These are phyloP conservation scores for Portunus trituberculatus DNA, from an alignment of 1,140 invertebrate genomes.

Conservation along the genomic window DNA sequence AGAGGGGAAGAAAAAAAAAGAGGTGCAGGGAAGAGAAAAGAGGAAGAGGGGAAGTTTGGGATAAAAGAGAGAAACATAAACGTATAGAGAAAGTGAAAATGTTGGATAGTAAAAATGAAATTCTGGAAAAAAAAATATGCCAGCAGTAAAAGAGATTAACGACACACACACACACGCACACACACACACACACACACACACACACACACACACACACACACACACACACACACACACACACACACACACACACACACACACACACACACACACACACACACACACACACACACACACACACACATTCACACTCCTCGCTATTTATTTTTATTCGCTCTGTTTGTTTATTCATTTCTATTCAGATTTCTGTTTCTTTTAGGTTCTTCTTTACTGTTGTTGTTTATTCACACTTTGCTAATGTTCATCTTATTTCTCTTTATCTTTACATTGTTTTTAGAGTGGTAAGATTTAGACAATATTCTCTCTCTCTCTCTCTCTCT, in stretches of 20 bases:
- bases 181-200: too few species aligned
- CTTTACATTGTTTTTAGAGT: too few species aligned
- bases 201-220: not conserved
- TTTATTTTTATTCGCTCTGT: not conserved
- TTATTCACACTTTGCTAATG: not conserved
- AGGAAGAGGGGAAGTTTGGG: too few species aligned
- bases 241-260: conserved; percentile 19
- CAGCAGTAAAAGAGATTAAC: too few species aligned
- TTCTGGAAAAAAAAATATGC: too few species aligned
- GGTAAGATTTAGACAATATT: too few species aligned
- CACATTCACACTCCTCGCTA: not conserved
- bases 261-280: conserved; percentile 32
- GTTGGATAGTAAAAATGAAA: too few species aligned
- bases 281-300: not conserved
- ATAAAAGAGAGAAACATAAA: too few species aligned
- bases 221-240: not conserved
- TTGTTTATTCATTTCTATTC: not conserved
- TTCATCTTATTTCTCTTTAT: not conserved
- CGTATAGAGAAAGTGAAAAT: too few species aligned
- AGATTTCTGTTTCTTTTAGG: not conserved
- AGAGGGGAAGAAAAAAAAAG: too few species aligned
- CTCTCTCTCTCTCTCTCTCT: not conserved
- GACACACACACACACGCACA: too few species aligned
- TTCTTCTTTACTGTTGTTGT: not conserved
- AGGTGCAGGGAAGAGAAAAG: too few species aligned